Evolutionary conservation across 1,140 invertebrate species (phyloP), one percentile per base, ranked within the genome.

Genomic region (Philotrypesis tridentata): DNA sequence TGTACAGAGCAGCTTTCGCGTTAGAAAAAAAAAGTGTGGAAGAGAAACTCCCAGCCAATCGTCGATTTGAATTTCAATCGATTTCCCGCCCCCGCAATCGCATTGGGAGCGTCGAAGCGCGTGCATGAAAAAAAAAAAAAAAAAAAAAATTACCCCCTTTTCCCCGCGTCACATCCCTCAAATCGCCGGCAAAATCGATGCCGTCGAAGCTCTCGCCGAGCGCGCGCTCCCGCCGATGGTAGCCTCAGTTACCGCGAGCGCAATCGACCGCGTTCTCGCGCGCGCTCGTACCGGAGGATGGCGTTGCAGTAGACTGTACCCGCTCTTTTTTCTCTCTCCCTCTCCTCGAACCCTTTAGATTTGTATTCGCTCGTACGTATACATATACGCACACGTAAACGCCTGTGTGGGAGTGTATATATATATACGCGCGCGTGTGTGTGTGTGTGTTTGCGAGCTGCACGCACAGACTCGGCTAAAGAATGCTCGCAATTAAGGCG

Each of bases 401-500:
- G n/a, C n/a, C n/a, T 37, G 33, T 37, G 9, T 37, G 3, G 33
- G 9, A 5, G 33, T 37, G 33, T 37, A 37, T 37, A 3, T 37
- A 37, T 37, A 37, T 37, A 9, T 37, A 5, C 4, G 33, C 9
- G 3, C 4, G 33, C 9, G 65, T 29, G 14, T 14, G 23, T 27
- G n/a, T 12, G 23, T 12, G 23, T 6, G 65, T 23, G 65, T 68
- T 61, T 21, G 5, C 55, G 14, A 4, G 63, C 63, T 21, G 5
- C 55, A 23, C 55, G 63, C 63, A 29, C 2, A 29, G 61, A 14
- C 61, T 29, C 23, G 61, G 17, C 0, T 33, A 65, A 76, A 76
- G 80, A 82, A 75, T 81, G 43, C 72, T 60, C 12, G 72, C 63
- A 81, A 81, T 75, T 81, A 75, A 81, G 48, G 61, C 17, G 23